These are phyloP conservation scores for Otocyon megalotis DNA, from an alignment of 2,113 vertebrate genomes.

Conservation along the genomic window DNA sequence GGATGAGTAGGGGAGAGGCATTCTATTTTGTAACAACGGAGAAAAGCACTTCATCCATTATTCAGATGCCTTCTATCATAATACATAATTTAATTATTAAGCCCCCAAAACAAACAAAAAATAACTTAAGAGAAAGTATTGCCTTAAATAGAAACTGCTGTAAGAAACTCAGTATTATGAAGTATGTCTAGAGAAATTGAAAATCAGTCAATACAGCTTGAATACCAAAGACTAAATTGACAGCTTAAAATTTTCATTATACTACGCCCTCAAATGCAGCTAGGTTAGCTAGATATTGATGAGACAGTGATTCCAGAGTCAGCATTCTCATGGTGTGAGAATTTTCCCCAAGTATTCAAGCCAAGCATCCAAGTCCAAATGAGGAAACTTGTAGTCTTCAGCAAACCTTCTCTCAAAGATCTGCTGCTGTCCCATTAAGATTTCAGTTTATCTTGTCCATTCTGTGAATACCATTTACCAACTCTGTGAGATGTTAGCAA, in stretches of 20 bases:
- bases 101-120: neutral
- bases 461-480: constrained; percentile 7
- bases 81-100: neutral
- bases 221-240: neutral
- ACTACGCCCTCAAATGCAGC: neutral
- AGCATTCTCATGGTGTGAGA: neutral
- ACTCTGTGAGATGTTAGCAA: neutral
- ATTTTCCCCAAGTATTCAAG: neutral
- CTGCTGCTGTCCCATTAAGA: neutral
- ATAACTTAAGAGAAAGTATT: neutral
- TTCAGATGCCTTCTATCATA: neutral
- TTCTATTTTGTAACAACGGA: neutral
- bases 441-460: neutral
- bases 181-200: neutral
- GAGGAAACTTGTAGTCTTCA: neutral
- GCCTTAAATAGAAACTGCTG: neutral
- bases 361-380: neutral
- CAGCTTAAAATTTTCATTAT: neutral
- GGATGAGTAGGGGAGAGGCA: rapidly evolving
- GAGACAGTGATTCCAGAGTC: neutral
- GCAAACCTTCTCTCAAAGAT: neutral
- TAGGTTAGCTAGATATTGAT: neutral
- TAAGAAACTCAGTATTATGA: neutral
- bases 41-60: neutral
- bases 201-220: neutral